Evolutionary conservation across 2,797 vertebrate species (phyloP).

Genomic region (Psittacula derbiana): DNA sequence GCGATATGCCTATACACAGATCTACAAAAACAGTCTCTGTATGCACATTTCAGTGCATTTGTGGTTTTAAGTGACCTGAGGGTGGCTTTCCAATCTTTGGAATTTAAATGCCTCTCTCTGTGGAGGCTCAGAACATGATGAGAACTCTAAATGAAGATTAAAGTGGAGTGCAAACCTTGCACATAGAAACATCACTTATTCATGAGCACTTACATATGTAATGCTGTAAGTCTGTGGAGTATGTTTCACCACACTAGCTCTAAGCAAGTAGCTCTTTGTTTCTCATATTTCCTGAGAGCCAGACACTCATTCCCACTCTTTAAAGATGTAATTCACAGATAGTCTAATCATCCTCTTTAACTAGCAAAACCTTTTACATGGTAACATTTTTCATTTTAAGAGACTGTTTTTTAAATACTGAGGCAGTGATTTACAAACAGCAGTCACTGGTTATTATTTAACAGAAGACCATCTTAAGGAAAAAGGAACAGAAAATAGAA

Average conservation of each 20-base stretch:
- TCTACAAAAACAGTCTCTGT: neutral
- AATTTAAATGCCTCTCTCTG: neutral
- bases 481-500: neutral
- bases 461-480: neutral
- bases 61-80: neutral
- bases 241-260: neutral
- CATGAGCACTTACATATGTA: neutral
- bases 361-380: neutral
- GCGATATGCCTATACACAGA: fast-evolving
- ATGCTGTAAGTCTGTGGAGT: neutral
- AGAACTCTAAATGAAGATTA: neutral
- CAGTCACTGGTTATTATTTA: neutral
- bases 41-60: neutral
- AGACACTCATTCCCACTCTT: neutral
- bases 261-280: neutral
- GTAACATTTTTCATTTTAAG: neutral
- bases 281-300: neutral
- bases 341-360: neutral
- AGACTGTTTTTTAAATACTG: neutral
- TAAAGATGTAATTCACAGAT: neutral
- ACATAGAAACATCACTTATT: slow-evolving; percentile 11
- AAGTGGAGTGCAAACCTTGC: neutral
- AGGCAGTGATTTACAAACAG: neutral
- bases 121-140: neutral
- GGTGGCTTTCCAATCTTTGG: neutral